phyloP scores from a whole-genome alignment of 1,140 invertebrate species.

The Panulirus ornatus region DNA sequence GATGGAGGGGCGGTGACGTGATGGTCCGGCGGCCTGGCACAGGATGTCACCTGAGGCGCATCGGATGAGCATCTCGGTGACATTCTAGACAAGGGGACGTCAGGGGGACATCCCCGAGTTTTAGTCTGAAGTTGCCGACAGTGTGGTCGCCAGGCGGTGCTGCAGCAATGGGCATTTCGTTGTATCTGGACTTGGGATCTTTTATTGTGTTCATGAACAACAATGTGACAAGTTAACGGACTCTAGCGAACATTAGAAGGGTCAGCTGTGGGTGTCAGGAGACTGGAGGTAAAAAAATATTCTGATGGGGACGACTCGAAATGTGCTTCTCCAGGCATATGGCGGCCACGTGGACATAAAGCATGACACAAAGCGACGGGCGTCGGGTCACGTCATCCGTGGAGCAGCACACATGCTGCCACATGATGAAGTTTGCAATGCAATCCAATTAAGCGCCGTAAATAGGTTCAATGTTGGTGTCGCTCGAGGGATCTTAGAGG shows the following conservation, averaged over 20 bases:
- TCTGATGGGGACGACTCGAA: conserved; percentile 8
- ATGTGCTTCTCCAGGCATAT: conserved; percentile 26
- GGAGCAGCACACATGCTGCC: conserved; percentile 13
- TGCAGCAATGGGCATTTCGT: not conserved
- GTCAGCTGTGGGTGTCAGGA: not conserved
- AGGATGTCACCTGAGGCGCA: conserved; percentile 61
- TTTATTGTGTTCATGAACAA: too few species aligned
- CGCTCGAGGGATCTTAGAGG: too few species aligned
- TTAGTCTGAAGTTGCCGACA: conserved; percentile 24
- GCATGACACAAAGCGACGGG: conserved; percentile 30
- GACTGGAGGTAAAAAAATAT: not conserved
- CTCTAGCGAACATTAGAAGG: not conserved
- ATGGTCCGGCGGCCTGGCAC: conserved; percentile 37
- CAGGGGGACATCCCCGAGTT: conserved; percentile 52
- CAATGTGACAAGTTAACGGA: not conserved
- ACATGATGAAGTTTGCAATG: conserved; percentile 56
- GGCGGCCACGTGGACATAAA: conserved; percentile 30
- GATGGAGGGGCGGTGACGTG: conserved; percentile 50
- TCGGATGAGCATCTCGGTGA: conserved; percentile 60
- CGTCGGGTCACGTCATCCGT: conserved; percentile 35
- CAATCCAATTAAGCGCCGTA: conserved; percentile 50
- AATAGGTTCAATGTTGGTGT: conserved; percentile 15
- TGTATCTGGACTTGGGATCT: too few species aligned
- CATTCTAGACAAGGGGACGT: conserved; percentile 52
- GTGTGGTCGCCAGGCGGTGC: not conserved